A percentile compares a stretch with the other conserved stretches of the same genome.
phyloP scores from a whole-genome alignment of 2,113 vertebrate genomes.

The Thamnophis sirtalis region DNA sequence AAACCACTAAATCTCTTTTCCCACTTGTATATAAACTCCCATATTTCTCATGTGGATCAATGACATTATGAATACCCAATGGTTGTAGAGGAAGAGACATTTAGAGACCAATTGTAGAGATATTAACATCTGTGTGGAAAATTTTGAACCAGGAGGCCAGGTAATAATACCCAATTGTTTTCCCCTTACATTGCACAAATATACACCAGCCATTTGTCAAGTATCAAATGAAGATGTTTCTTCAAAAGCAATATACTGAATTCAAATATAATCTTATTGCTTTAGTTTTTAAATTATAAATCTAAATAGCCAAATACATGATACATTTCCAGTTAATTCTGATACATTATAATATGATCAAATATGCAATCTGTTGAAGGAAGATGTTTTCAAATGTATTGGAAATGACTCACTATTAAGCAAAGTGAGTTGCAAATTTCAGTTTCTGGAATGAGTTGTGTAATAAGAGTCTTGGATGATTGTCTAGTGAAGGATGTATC shows the following conservation, averaged over 20 bases:
- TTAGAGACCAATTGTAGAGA: neutral
- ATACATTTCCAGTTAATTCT: neutral
- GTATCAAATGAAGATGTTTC: neutral
- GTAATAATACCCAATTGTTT: neutral
- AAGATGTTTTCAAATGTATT: neutral
- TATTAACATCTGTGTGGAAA: neutral
- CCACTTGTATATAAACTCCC: neutral
- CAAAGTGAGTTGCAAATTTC: neutral
- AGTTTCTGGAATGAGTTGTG: neutral
- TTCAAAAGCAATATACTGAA: neutral
- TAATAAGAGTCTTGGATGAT: neutral
- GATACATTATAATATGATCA: neutral
- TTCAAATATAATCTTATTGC: neutral
- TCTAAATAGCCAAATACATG: neutral
- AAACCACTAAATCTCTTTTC: neutral
- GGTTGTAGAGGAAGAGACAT: neutral
- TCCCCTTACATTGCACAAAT: neutral
- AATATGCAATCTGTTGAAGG: neutral
- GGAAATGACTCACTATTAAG: neutral
- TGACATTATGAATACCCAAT: neutral
- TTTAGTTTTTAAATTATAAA: neutral
- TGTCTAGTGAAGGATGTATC: neutral
- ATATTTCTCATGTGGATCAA: neutral
- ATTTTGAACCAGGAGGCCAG: neutral
- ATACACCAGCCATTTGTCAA: neutral